Evolutionary conservation across 2,888 invertebrate genomes (phyloP).

Genomic region (Eilema griseolum): DNA sequence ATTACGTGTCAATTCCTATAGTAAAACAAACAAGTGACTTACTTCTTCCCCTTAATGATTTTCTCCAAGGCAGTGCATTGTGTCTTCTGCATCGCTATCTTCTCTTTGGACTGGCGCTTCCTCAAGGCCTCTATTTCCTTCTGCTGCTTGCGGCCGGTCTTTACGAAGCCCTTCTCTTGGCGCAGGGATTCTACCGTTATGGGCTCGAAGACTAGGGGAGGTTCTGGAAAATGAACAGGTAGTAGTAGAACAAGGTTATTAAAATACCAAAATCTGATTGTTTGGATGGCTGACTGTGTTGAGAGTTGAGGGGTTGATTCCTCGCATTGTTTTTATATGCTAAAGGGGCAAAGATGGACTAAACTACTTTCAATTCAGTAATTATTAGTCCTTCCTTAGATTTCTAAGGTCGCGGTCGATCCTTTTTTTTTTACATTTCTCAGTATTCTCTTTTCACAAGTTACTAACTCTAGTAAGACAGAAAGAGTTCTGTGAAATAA

Average conservation of each 20-base stretch:
- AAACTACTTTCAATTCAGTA: too few species aligned
- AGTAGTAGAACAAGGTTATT: background rate
- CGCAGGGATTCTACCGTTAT: constrained; percentile 95
- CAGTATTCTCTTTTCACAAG: too few species aligned
- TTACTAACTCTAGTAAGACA: too few species aligned
- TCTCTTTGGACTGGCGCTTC: constrained; percentile 97
- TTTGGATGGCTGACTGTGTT: background rate
- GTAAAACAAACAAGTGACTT: constrained; percentile 58
- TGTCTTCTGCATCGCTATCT: constrained; percentile 95
- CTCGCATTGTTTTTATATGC: background rate
- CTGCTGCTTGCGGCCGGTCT: constrained; percentile 97
- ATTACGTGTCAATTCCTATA: background rate
- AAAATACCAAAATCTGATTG: background rate
- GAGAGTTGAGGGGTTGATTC: background rate
- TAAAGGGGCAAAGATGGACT: too few species aligned
- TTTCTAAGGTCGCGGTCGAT: background rate
- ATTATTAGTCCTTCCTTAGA: background rate
- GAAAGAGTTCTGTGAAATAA: too few species aligned
- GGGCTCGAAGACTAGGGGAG: constrained; percentile 94
- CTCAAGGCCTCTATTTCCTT: constrained; percentile 97
- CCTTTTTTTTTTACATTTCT: too few species aligned
- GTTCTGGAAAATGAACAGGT: constrained; percentile 75
- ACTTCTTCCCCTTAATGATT: constrained; percentile 97
- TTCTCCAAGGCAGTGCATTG: constrained; percentile 97
- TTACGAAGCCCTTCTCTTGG: constrained; percentile 96